phyloP scores from a whole-genome alignment of 2,888 invertebrate genomes.

The Pardosa pseudoannulata region DNA sequence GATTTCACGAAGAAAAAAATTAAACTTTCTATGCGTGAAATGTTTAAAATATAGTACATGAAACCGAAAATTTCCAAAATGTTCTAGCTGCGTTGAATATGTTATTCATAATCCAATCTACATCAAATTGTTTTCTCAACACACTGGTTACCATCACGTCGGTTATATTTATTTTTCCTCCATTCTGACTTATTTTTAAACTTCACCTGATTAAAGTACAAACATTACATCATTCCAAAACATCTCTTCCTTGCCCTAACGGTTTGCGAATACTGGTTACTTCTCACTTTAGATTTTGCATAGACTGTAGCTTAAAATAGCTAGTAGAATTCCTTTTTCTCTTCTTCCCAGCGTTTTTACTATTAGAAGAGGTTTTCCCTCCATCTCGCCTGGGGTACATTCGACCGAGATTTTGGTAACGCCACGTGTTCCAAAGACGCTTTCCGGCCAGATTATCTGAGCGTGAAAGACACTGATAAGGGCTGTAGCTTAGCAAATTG shows the following conservation, averaged over 20 bases:
- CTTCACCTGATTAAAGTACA: not conserved
- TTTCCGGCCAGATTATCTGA: not conserved
- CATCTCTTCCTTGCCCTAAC: not conserved
- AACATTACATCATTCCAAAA: not conserved
- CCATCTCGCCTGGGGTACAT: not conserved
- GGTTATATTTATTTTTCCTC: not conserved
- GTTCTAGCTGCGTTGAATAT: too few relatives aligned
- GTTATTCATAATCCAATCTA: too few relatives aligned
- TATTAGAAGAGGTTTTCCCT: too few relatives aligned
- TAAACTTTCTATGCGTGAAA: too few relatives aligned
- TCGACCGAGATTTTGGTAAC: not conserved
- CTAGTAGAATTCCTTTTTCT: not conserved
- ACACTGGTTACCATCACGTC: too few relatives aligned
- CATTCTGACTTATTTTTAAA: not conserved
- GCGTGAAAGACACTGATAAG: not conserved
- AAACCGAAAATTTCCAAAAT: too few relatives aligned
- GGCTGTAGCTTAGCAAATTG: not conserved
- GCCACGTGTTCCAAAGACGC: not conserved
- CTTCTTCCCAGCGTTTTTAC: too few relatives aligned
- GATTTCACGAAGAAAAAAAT: too few relatives aligned
- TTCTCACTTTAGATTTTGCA: not conserved
- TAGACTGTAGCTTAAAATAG: not conserved
- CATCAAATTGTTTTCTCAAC: too few relatives aligned
- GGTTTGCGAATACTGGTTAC: not conserved
- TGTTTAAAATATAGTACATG: too few relatives aligned